phyloP scores from a whole-genome alignment of 2,888 invertebrate species.

The Agrochola litura region DNA sequence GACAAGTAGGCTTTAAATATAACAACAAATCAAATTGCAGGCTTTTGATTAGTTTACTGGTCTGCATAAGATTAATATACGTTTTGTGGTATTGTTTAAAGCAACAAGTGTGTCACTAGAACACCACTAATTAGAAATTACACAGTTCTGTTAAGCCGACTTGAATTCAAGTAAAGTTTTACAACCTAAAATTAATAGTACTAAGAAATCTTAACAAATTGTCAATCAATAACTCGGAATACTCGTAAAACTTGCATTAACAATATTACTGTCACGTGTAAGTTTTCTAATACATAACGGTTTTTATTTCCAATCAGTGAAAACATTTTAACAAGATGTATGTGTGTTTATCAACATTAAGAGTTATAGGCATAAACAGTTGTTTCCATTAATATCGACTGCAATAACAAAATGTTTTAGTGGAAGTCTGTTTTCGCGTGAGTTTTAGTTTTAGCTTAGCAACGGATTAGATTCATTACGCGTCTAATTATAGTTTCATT shows the following conservation, averaged over 20 bases:
- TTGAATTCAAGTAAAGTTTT: not conserved
- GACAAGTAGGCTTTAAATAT: too few relatives aligned
- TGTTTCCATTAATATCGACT: constrained; percentile 26
- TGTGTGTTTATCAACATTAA: constrained; percentile 29
- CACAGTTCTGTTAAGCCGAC: not conserved
- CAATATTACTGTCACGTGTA: constrained; percentile 5
- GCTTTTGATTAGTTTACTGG: not conserved
- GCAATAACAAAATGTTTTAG: constrained; percentile 21
- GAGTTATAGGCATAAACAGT: constrained; percentile 33
- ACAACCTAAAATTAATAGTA: not conserved
- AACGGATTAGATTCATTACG: constrained; percentile 16
- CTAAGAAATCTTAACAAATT: not conserved
- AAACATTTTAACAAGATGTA: constrained; percentile 13
- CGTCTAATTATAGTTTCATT: constrained; percentile 26
- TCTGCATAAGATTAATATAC: not conserved
- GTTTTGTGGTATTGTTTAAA: not conserved
- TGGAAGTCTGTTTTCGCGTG: constrained; percentile 20
- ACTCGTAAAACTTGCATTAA: constrained; percentile 12
- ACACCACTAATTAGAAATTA: not conserved
- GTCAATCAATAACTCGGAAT: not conserved
- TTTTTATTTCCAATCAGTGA: not conserved
- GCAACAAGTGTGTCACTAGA: not conserved
- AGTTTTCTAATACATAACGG: constrained; percentile 8
- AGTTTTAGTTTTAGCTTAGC: constrained; percentile 2
- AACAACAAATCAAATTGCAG: not conserved